Conservation (phyloP, 2,888 invertebrate species). For the Caradrina clavipalpis region DNA sequence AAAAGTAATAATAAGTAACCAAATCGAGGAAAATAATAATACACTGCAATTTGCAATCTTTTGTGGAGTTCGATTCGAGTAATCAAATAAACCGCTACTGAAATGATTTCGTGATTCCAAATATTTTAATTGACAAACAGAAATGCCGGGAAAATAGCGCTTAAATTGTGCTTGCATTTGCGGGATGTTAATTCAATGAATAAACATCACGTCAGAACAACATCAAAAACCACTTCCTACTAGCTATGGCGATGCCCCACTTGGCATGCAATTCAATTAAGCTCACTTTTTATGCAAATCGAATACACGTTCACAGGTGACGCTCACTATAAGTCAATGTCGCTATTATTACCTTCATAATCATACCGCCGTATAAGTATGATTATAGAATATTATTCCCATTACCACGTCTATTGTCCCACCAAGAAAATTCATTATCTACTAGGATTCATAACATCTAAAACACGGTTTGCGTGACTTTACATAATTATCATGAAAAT, state of each 20-base stretch:
- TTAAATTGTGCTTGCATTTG: slow-evolving; percentile 88
- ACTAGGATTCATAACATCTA: slow-evolving; percentile 70
- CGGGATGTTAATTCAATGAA: slow-evolving; percentile 86
- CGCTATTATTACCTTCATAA: slow-evolving; percentile 28
- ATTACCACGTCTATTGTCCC: slow-evolving; percentile 59
- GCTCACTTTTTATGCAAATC: slow-evolving; percentile 53
- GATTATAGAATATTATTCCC: slow-evolving; percentile 54
- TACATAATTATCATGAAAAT: slow-evolving; percentile 84
- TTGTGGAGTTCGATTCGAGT: slow-evolving; percentile 75
- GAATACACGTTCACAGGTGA: slow-evolving; percentile 39
- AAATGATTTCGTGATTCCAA: slow-evolving; percentile 89
- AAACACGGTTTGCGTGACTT: slow-evolving; percentile 86
- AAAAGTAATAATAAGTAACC: slow-evolving; percentile 11
- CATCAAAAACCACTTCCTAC: slow-evolving; percentile 77
- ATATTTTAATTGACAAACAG: slow-evolving; percentile 91
- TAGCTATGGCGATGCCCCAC: slow-evolving; percentile 64
- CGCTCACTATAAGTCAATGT: slow-evolving; percentile 39
- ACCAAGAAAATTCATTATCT: slow-evolving; percentile 67
- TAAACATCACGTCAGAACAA: slow-evolving; percentile 83
- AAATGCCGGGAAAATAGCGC: slow-evolving; percentile 85
- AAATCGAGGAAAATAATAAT: slow-evolving; percentile 66
- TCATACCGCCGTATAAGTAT: slow-evolving; percentile 38
- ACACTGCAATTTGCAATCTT: slow-evolving; percentile 74
- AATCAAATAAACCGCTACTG: slow-evolving; percentile 85
- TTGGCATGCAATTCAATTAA: slow-evolving; percentile 58